Percentiles rank a stretch among this genome's conserved stretches.
Conservation (phyloP, 2,888 invertebrate species). For the Acholoe squamosa region DNA sequence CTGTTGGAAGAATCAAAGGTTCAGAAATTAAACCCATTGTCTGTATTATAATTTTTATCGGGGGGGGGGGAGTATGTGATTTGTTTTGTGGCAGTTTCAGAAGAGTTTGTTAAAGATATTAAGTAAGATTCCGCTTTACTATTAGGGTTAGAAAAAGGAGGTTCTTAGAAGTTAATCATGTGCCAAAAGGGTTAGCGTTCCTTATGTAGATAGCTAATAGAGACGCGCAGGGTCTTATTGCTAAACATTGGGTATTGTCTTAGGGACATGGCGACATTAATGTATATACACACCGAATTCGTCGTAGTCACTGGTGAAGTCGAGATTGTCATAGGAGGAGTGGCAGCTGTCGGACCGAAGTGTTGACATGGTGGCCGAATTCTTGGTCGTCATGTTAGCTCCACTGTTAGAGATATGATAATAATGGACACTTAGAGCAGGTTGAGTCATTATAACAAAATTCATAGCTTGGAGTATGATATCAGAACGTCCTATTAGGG, state of each 20-base stretch:
- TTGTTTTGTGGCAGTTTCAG: too few relatives aligned
- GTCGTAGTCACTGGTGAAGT: conserved; percentile 74
- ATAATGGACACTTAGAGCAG: too few relatives aligned
- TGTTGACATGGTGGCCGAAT: conserved; percentile 69
- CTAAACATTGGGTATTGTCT: neutral
- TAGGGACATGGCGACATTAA: neutral
- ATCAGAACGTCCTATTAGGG: too few relatives aligned
- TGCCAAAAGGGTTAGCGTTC: neutral
- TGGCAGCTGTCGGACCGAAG: conserved; percentile 74
- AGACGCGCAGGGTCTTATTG: neutral
- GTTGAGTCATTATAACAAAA: too few relatives aligned
- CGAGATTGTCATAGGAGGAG: conserved; percentile 81
- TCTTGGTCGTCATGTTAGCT: conserved; percentile 65
- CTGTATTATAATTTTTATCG: too few relatives aligned
- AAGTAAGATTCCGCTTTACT: too few relatives aligned
- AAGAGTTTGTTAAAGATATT: too few relatives aligned
- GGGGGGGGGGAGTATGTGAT: too few relatives aligned
- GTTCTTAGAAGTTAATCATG: neutral
- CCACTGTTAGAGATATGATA: conserved; percentile 58
- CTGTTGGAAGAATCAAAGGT: too few relatives aligned
- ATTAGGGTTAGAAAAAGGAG: neutral
- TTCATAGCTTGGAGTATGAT: too few relatives aligned
- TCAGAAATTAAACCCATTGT: too few relatives aligned
- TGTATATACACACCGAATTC: conserved; percentile 68
- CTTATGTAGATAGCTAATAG: neutral